phyloP scores from a whole-genome alignment of 2,888 invertebrate genomes.

The Megaustenia siamemsis region DNA sequence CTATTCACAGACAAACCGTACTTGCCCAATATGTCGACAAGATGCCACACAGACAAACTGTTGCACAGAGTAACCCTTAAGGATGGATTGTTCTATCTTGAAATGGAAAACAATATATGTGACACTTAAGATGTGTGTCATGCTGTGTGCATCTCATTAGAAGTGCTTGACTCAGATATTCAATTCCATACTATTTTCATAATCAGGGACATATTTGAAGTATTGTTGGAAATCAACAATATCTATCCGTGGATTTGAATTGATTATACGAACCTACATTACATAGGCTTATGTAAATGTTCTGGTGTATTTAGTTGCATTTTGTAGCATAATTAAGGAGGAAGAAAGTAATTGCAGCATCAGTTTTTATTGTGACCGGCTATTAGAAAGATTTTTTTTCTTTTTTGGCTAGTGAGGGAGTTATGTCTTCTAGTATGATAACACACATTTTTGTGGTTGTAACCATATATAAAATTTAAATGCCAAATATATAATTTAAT shows the following conservation, averaged over 20 bases:
- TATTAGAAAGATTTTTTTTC: neutral
- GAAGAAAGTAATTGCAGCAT: neutral
- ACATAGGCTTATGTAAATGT: neutral
- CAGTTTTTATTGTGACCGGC: neutral
- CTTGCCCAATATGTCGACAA: slow-evolving; percentile 96
- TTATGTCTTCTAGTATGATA: too few relatives aligned
- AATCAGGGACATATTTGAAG: slow-evolving; percentile 32
- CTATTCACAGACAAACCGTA: slow-evolving; percentile 91
- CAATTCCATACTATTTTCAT: slow-evolving; percentile 26
- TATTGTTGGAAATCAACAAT: slow-evolving; percentile 12
- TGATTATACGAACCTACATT: slow-evolving; percentile 7
- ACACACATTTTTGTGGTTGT: too few relatives aligned
- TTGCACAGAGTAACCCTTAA: slow-evolving; percentile 65
- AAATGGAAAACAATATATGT: neutral
- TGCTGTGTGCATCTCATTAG: slow-evolving; percentile 6
- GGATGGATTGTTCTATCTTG: neutral
- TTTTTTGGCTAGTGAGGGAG: too few relatives aligned
- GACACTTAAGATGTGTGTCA: slow-evolving; percentile 1
- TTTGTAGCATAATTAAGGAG: neutral
- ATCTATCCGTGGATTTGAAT: neutral
- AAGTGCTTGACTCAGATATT: slow-evolving; percentile 28
- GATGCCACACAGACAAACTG: slow-evolving; percentile 88
- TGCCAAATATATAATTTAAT: too few relatives aligned
- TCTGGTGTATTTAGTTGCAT: neutral
- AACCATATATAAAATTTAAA: too few relatives aligned